A percentile compares a stretch with the other conserved stretches of the same genome.
These are phyloP conservation scores for Lagorchestes hirsutus DNA, from an alignment of 2,797 vertebrate genomes.

Conservation along the genomic window DNA sequence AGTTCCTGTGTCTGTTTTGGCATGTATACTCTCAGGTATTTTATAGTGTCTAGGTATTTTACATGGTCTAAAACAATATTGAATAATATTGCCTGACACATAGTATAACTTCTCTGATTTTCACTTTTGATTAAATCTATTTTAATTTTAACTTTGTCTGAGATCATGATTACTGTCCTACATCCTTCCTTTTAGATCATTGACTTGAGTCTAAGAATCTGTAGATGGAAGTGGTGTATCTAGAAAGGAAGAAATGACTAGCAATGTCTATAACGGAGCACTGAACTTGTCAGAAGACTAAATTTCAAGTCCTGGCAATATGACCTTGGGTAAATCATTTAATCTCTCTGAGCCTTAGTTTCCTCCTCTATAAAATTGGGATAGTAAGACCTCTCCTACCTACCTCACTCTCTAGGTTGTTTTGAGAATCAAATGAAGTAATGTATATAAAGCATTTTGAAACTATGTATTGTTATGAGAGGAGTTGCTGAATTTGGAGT, in stretches of 20 bases:
- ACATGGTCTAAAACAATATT: too few relatives aligned
- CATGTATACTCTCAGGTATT: too few relatives aligned
- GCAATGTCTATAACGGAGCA: neutral
- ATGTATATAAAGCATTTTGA: neutral
- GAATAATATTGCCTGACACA: too few relatives aligned
- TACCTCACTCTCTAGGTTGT: neutral
- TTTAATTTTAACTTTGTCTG: too few relatives aligned
- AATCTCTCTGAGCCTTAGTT: neutral
- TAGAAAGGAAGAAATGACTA: conserved; percentile 44
- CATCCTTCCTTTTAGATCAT: neutral
- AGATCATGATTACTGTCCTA: too few relatives aligned
- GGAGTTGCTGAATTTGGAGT: neutral
- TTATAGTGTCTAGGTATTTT: too few relatives aligned
- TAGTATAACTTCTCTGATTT: too few relatives aligned
- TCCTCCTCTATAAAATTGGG: neutral
- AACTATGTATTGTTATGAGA: neutral
- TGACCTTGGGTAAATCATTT: neutral
- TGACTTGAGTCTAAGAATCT: conserved; percentile 51
- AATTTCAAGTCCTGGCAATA: neutral
- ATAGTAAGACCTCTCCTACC: neutral
- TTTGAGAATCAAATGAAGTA: neutral
- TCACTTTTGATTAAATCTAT: too few relatives aligned
- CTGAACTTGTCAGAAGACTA: neutral
- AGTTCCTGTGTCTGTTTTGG: too few relatives aligned
- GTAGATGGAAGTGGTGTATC: conserved; percentile 33